Base-by-base conservation (phyloP, 1,140 invertebrate genomes). In the Penaeus chinensis region DNA sequence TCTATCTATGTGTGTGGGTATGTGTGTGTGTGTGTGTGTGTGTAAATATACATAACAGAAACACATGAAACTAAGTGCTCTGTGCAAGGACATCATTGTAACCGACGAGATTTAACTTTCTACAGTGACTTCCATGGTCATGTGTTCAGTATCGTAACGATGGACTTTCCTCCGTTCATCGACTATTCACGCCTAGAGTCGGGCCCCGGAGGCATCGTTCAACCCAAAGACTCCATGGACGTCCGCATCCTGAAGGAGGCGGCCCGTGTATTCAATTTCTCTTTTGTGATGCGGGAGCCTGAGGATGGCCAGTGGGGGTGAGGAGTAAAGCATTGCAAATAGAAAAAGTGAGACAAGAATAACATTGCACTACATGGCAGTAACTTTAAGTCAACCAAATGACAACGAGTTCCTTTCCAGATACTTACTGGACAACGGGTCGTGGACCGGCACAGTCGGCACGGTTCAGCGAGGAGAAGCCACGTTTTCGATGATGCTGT, bases 191-290 rank as follows among this genome's bases (percentile, higher is more conserved):
- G 54, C 60, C 63, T 79, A 0, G 54, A 71, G 65, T 78, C 62
- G 19, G 37, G 24, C 3, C 85, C 85, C 3, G 69, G 78, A 16
- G 79, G 79, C 10, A 60, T 82, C 8, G 61, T 32, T 18, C 7
- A 61, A n/a, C 85, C 85, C 20, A 87, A 62, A 66, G 85, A 87
- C 85, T 87, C 85, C 60, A 87, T 87, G 85, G 85, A 87, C 27
- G 42, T 82, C 13, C 85, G 85, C n/a, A 87, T 87, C 79, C 66
- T 87, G 32, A 42, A 87, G 79, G 79, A 82, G 79, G 85, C 85
- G 24, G 85, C 85, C 27, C 60, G 79, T 22, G 63, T 42, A 11
- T 65, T 87, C 54, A 87, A 87, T 54, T 87, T 87, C 54, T 87
- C 85, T 63, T 87, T 82, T 60, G 22, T 82, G 18, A 18, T 87